Conservation (phyloP, 2,113 vertebrate genomes). For the Chinchilla lanigera region DNA sequence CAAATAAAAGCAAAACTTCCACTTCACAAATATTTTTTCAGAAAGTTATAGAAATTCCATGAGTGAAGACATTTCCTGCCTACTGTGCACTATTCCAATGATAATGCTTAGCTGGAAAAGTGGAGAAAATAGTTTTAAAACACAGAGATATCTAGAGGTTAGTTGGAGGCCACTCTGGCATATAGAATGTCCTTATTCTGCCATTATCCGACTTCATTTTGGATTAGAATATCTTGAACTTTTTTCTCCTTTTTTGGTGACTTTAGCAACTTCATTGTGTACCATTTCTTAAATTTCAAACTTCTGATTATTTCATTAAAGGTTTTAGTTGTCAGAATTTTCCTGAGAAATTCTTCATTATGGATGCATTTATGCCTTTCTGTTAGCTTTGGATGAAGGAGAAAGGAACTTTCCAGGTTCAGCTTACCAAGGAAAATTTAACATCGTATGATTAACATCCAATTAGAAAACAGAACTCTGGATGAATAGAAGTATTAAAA, state of each 20-base stretch:
- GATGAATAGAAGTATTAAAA: neutral
- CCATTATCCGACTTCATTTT: neutral
- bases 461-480: neutral
- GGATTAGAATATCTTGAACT: constrained; percentile 30
- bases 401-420: neutral
- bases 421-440: neutral
- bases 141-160: constrained; percentile 43
- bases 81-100: constrained; percentile 16
- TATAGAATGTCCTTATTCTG: constrained; percentile 48
- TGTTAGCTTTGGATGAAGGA: neutral
- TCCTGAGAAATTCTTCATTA: neutral
- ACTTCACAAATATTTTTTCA: constrained; percentile 5
- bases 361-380: neutral
- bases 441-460: neutral
- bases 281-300: neutral
- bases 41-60: neutral
- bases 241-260: constrained; percentile 13
- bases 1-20: neutral
- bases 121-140: neutral
- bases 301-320: neutral
- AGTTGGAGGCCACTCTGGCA: constrained; percentile 20
- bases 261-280: neutral
- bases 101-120: constrained; percentile 40
- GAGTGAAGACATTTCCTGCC: neutral
- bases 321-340: neutral